These are phyloP conservation scores for Danio rerio DNA, from an alignment of 2,113 vertebrate species.

Conservation along the genomic window DNA sequence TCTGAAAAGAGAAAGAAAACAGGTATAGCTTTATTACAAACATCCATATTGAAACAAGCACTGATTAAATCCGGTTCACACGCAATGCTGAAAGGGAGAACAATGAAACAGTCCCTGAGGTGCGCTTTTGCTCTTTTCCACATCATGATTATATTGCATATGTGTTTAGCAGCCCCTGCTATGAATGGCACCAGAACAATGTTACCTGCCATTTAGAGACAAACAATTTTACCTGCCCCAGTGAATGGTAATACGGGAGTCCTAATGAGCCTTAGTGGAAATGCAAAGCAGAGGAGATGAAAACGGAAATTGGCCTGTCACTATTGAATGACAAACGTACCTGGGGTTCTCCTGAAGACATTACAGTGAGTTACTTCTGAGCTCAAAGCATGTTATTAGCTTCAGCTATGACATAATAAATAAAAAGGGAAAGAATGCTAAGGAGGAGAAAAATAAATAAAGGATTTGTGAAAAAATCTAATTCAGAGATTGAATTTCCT, in stretches of 20 bases:
- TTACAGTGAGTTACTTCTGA: slow-evolving; percentile 64
- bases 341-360: slow-evolving; percentile 32
- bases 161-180: slow-evolving; percentile 64
- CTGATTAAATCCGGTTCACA: slow-evolving; percentile 59
- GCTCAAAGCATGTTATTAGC: slow-evolving; percentile 66
- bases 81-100: slow-evolving; percentile 53
- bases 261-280: slow-evolving; percentile 74
- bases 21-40: slow-evolving; percentile 53
- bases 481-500: slow-evolving; percentile 68
- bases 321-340: slow-evolving; percentile 50
- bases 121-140: slow-evolving; percentile 70
- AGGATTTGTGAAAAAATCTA: slow-evolving; percentile 51
- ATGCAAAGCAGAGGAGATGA: slow-evolving; percentile 75
- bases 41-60: slow-evolving; percentile 59
- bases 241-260: slow-evolving; percentile 55
- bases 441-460: slow-evolving; percentile 23
- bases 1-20: slow-evolving; percentile 52
- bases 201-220: slow-evolving; percentile 66
- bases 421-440: slow-evolving; percentile 57
- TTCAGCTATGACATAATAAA: slow-evolving; percentile 58
- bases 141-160: slow-evolving; percentile 72
- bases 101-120: slow-evolving; percentile 63
- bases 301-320: slow-evolving; percentile 67
- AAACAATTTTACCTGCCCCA: slow-evolving; percentile 70
- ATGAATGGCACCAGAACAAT: slow-evolving; percentile 64